A percentile compares a stretch with the other conserved stretches of the same genome.
Evolutionary conservation across 2,797 vertebrate genomes (phyloP).

Genomic region (Melanotaenia nigrans): DNA sequence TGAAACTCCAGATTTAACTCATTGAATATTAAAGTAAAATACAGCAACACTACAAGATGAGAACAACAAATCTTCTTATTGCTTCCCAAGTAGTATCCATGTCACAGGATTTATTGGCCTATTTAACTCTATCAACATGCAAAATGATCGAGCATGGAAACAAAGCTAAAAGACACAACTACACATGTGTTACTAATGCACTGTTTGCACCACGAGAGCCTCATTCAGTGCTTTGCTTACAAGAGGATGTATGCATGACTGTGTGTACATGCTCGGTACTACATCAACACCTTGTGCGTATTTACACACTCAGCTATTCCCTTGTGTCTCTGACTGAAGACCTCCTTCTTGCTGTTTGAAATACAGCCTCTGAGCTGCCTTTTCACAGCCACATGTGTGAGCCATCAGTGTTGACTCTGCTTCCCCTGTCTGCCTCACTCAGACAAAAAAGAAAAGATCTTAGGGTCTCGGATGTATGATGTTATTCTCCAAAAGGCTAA

Average conservation of each 20-base stretch:
- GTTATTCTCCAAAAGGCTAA: constrained; percentile 51
- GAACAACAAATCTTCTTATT: constrained; percentile 9
- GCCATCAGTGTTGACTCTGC: constrained; percentile 62
- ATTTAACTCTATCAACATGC: constrained; percentile 6
- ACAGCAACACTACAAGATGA: neutral
- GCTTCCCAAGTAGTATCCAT: neutral
- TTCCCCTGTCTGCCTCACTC: constrained; percentile 53
- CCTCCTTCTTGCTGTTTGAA: constrained; percentile 68
- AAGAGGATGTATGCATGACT: constrained; percentile 48
- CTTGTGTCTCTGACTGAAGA: constrained; percentile 47
- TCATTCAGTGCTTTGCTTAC: constrained; percentile 29
- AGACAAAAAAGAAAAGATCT: constrained; percentile 54
- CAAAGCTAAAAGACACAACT: constrained; percentile 26
- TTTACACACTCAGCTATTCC: constrained; percentile 70
- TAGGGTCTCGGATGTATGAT: constrained; percentile 42
- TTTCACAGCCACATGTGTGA: constrained; percentile 73
- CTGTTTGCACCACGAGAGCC: constrained; percentile 32
- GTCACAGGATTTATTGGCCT: constrained; percentile 24
- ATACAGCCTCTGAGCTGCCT: constrained; percentile 50
- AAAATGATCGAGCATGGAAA: constrained; percentile 29
- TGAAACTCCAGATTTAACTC: neutral
- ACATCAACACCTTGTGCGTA: constrained; percentile 66
- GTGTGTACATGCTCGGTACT: constrained; percentile 43
- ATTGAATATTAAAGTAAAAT: neutral
- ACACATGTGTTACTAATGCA: constrained; percentile 46